Base-by-base conservation (phyloP, 64 coral and sea anemone species). In the Montipora foliosa region DNA sequence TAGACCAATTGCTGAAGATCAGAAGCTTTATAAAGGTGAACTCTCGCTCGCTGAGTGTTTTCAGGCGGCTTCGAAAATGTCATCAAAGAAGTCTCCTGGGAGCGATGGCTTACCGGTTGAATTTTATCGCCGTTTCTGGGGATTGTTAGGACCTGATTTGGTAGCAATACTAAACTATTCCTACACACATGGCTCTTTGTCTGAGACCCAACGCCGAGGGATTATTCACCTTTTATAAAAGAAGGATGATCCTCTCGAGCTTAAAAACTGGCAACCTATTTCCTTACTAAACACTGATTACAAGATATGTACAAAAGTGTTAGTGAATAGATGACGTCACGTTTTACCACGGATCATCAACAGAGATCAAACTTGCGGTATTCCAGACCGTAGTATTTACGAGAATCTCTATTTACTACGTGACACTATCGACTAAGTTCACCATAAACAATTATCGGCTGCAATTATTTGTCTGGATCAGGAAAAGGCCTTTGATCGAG, bases 351-450 rank as follows among this genome's bases (percentile, higher is more conserved):
- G 22, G 2, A 83, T 83, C 19, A 5, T 83, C 1, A 60, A 20
- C 55, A 53, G 64, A 60, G 80, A 83, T 83, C 80, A 83, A 83
- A 83, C 80, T 2, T 83, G 80, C 13, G 61, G 52, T 14, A 53
- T 83, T 0, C 80, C 58, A 0, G 20, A 37, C 0, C 53, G 80
- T 8, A 60, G 37, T 45, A 83, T 64, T 25, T 83, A 37, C 21
- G 61, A 83, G 22, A 83, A 83, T 20, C 20, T 67, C 7, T 64
- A 44, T 10, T 19, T 83, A 0, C 21, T 83, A 3, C 0, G 80
- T 0, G 80, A 83, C 20, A 59, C 1, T 19, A 25, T 83, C 0
- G 80, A 83, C 12, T 83, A n/a, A 0, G 14, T n/a, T 2, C 0
- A 64, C 2, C 53, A 47, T 5, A 83, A 60, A 83, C 21, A 83